Evolutionary conservation across 2,113 vertebrate genomes (phyloP), one percentile per base, ranked within the genome.

Genomic region (Tychaedon coryphoeus): DNA sequence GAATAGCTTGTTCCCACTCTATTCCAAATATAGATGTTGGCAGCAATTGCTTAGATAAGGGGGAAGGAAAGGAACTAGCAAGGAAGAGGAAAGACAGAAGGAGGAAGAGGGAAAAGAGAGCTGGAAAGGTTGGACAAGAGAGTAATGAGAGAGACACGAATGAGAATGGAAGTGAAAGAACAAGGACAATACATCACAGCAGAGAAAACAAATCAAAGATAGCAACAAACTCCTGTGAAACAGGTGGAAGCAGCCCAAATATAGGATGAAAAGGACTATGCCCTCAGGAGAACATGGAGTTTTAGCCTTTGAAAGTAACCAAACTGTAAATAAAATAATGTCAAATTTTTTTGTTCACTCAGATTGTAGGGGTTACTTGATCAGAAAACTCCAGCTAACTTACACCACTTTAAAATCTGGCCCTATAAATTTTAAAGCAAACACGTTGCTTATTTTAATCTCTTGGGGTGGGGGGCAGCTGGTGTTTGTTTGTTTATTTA

Each of bases 1-100:
- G 94, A 96, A 97, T 96, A 96, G 95, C 88, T 95, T 96, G 94
- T 96, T 96, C 96, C 97, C 95, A 96, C 96, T 96, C 94, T 92
- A 71, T 96, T 96, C 93, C 95, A 96, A 97, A 97, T 96, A 95
- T 96, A 97, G 96, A 84, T 92, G 81, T 92, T 96, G 95, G 92
- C 94, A 96, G 92, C 78, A 65, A 95, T 92, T 95, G 90, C 92
- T 77, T 94, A 94, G 75, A 94, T 91, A 96, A 91, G 76, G 86
- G 94, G 79, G 92, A 93, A 92, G 79, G 72, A 95, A 90, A 86
- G 91, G 92, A 96, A 93, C 88, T 96, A 95, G 76, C 70, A 95
- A 86, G 86, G 87, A 93, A 96, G 53, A 92, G 91, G 93, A 92
- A 89, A 91, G 53, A 66, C 40, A 72, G 69, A 64, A 95, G 77